phyloP scores from a whole-genome alignment of 2,888 invertebrate species.

The Conops quadrifasciatus region DNA sequence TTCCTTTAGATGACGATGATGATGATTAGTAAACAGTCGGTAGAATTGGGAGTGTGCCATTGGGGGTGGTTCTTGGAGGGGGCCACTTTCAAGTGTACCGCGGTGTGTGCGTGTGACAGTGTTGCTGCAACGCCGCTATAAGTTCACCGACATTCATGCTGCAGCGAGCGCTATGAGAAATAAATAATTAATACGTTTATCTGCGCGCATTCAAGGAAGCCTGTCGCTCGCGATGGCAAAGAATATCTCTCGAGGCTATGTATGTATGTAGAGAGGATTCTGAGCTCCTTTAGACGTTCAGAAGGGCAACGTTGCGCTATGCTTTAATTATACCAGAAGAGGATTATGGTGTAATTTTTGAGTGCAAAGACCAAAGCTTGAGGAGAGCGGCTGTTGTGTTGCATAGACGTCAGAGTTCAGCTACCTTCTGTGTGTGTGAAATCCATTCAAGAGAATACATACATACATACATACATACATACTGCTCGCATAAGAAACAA shows the following conservation, averaged over 20 bases:
- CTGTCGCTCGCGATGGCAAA: not conserved
- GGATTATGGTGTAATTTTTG: not conserved
- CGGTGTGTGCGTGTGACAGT: no score
- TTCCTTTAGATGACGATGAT: no score
- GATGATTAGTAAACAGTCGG: no score
- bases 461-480: no score
- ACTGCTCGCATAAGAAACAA: not conserved
- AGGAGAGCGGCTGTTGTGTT: not conserved
- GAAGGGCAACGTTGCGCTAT: constrained; percentile 23
- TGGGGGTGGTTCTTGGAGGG: no score
- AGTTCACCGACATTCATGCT: constrained; percentile 56
- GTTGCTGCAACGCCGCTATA: constrained; percentile 38
- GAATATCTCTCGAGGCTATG: no score
- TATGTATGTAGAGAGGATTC: constrained; percentile 36
- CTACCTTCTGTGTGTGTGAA: constrained; percentile 35
- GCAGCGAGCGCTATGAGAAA: constrained; percentile 56
- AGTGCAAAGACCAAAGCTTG: not conserved
- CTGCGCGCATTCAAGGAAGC: constrained; percentile 49
- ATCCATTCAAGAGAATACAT: no score
- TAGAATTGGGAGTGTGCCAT: not conserved
- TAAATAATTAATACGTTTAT: constrained; percentile 61
- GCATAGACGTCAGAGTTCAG: constrained; percentile 41
- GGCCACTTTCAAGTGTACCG: no score
- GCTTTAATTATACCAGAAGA: constrained; percentile 12
- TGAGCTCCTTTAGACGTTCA: constrained; percentile 45